Percentiles rank a stretch among this genome's conserved stretches.
These are phyloP conservation scores for Ennomos erosarius DNA, from an alignment of 2,888 invertebrate genomes.

Conservation along the genomic window DNA sequence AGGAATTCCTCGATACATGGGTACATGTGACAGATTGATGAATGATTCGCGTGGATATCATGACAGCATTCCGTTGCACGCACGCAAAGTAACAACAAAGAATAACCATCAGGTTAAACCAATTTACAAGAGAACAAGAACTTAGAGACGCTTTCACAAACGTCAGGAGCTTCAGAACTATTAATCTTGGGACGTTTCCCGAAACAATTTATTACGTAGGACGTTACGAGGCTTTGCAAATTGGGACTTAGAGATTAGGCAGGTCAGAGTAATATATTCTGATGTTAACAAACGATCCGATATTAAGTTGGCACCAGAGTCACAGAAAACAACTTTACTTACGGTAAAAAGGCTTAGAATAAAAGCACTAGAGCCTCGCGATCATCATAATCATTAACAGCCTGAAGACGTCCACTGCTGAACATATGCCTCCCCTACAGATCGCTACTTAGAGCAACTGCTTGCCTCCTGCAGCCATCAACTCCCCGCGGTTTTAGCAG, in stretches of 20 bases:
- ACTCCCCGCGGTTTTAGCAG: no score
- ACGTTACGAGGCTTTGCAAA: slow-evolving; percentile 63
- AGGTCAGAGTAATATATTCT: slow-evolving; percentile 61
- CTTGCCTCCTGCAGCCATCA: no score
- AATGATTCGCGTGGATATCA: not conserved
- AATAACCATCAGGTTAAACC: slow-evolving; percentile 50
- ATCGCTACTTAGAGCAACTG: no score
- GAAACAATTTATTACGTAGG: slow-evolving; percentile 78
- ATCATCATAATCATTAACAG: no score
- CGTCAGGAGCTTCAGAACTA: slow-evolving; percentile 68
- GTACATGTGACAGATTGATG: slow-evolving; percentile 16
- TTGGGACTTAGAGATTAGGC: slow-evolving; percentile 68
- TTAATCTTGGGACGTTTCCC: slow-evolving; percentile 78
- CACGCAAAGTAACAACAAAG: slow-evolving; percentile 32
- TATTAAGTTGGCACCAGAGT: slow-evolving; percentile 17
- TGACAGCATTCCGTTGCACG: slow-evolving; percentile 13
- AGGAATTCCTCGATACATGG: not conserved
- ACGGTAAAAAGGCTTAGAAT: no score
- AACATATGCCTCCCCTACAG: no score
- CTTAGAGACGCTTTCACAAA: slow-evolving; percentile 67
- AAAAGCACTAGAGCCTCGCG: no score
- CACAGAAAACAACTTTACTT: slow-evolving; percentile 5
- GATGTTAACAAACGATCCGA: slow-evolving; percentile 61
- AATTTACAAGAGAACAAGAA: slow-evolving; percentile 60
- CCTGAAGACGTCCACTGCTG: no score